Base-by-base conservation (phyloP, 2,113 vertebrate species). In the Alethe castanea region DNA sequence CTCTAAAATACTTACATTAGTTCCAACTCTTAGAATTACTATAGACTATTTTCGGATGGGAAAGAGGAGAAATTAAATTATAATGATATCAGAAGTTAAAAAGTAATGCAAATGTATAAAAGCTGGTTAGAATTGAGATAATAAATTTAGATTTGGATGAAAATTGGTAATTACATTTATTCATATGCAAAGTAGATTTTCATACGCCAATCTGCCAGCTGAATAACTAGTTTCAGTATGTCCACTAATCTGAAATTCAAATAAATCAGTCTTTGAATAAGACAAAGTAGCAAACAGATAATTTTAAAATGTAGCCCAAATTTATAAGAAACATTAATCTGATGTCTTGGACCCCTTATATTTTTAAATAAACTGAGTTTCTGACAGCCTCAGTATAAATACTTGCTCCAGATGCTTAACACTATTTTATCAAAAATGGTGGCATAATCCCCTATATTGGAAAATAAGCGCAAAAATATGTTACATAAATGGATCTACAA, bases 191-290 rank as follows among this genome's bases (percentile, higher is more conserved):
- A 94, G 9, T 48, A 86, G 76, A 70, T 57, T 81, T 81, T 83
- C 8, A 36, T 62, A 44, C 70, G 47, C 38, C 56, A 86, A 26
- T 95, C 56, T 81, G 11, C 25, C 25, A 69, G 31, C 36, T 92
- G 54, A 89, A 86, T 83, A 81, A 61, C 72, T 73, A 81, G 19
- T 33, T 77, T 61, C 42, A 70, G 25, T 45, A 50, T 70, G 57
- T 62, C 81, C 72, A 9, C 56, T 71, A 54, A 81, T 71, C 60
- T 94, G 72, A 89, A 95, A 89, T 89, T 73, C n/a, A 89, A 92
- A 92, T 70, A 86, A 74, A 77, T 38, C 19, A 24, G 28, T 69
- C 88, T 65, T 86, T 88, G 60, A 18, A 47, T 74, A 81, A 65
- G 56, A 67, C 9, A 52, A 86, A 74, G 57, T 62, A 96, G 23